Base-by-base conservation (phyloP, 1,140 invertebrate species). In the Probaryconus sp. region DNA sequence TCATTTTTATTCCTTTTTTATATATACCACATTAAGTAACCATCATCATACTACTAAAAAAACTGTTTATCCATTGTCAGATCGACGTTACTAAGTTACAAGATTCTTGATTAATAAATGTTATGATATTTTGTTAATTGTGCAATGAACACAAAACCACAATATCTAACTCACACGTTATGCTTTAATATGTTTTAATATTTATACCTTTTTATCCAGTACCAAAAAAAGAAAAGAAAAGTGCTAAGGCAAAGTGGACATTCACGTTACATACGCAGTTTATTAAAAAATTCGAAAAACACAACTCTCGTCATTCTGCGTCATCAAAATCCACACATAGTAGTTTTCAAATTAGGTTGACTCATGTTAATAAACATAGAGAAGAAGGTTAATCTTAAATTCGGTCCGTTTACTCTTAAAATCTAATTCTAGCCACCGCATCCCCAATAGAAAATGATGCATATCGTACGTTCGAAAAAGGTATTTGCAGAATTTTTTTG, bases 161-260 rank as follows among this genome's bases (percentile, higher is more conserved):
- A 9, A 4, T 6, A 30, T 30, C 28, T n/a, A 48, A 31, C 45
- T 28, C 31, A 48, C 13, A 6, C 18, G 17, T 14, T 17, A 31
- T 17, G 9, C 9, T 3, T n/a, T n/a, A n/a, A 63, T 72, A n/a
- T n/a, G n/a, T n/a, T n/a, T n/a, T n/a, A n/a, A n/a, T n/a, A n/a
- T n/a, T 38, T 35, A 43, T 63, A 53, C 31, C 78, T 76, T 79
- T 83, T 85, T 83, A 85, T 82, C 80, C 82, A 83, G 81, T 79
- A 76, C 63, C 74, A 72, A 77, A 53, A 13, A 9, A 17, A 14
- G 20, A 35, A 42, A 35, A n/a, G n/a, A n/a, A 10, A 38, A 50
- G 24, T 40, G 47, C 14, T 43, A 51, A 61, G n/a, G 35, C 31
- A 17, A 33, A 55, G 2, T 31, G 5, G 3, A 47, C 56, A 48